These are phyloP conservation scores for Mormyrus hasselquistii DNA, from an alignment of 2,797 vertebrate genomes.

Conservation along the genomic window DNA sequence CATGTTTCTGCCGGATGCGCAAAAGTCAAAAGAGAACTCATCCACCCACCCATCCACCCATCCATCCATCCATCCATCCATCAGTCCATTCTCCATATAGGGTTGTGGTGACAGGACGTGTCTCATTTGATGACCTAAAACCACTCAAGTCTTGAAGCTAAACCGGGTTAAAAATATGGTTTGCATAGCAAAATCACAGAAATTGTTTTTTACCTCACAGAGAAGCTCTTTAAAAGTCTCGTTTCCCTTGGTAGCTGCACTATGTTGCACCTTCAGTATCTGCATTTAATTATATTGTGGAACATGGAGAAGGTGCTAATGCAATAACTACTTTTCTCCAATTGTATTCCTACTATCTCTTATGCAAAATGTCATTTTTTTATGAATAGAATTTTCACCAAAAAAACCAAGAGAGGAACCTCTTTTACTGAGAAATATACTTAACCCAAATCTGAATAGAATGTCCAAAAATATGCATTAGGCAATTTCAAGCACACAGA, in stretches of 20 bases:
- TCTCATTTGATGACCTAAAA: background rate
- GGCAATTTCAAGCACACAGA: background rate
- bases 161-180: background rate
- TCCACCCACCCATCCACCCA: background rate
- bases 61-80: background rate
- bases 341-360: background rate
- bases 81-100: background rate
- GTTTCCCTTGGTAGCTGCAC: background rate
- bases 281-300: background rate
- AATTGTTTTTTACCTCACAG: background rate
- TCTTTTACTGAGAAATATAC: background rate
- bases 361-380: background rate
- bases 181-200: background rate
- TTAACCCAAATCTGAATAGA: background rate
- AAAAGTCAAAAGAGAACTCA: background rate
- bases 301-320: background rate
- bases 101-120: background rate
- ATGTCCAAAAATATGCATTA: background rate
- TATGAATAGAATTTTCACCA: background rate
- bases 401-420: background rate
- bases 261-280: background rate
- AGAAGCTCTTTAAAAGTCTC: background rate
- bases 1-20: background rate
- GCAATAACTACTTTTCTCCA: background rate
- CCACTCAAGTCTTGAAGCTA: background rate